A percentile compares a stretch with the other conserved stretches of the same genome.
Evolutionary conservation across 64 coral and sea anemone species (phyloP).

Genomic region (Cladopsammia gracilis): DNA sequence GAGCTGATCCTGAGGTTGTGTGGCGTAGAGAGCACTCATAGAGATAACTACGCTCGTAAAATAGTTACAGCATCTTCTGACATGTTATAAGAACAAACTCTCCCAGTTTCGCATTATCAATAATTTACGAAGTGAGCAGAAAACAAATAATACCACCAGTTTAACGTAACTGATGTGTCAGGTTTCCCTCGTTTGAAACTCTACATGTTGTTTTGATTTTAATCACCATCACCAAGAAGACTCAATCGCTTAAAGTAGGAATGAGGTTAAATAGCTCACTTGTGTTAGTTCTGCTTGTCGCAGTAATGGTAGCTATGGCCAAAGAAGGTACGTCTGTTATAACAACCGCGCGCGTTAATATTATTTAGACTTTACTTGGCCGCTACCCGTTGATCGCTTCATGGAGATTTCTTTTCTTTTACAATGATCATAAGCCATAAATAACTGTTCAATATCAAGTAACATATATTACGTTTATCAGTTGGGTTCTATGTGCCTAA

Average conservation of each 20-base stretch:
- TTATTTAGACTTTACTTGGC: background rate
- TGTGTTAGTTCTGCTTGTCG: background rate
- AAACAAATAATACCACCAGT: background rate
- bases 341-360: background rate
- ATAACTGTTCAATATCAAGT: no score
- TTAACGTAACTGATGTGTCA: background rate
- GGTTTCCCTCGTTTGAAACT: no score
- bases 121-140: slow-evolving; percentile 1
- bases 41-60: background rate
- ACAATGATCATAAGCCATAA: background rate
- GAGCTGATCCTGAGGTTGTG: no score
- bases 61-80: no score
- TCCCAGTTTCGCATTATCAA: background rate
- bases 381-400: background rate
- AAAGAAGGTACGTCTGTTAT: background rate
- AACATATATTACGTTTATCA: no score
- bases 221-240: background rate
- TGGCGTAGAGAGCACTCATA: background rate
- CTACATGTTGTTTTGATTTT: background rate
- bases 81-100: background rate
- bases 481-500: no score
- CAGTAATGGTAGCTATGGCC: background rate
- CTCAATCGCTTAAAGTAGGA: background rate
- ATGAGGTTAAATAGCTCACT: background rate
- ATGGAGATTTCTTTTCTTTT: background rate